These are phyloP conservation scores for Maconellicoccus hirsutus DNA, from an alignment of 1,140 invertebrate genomes.

Conservation along the genomic window DNA sequence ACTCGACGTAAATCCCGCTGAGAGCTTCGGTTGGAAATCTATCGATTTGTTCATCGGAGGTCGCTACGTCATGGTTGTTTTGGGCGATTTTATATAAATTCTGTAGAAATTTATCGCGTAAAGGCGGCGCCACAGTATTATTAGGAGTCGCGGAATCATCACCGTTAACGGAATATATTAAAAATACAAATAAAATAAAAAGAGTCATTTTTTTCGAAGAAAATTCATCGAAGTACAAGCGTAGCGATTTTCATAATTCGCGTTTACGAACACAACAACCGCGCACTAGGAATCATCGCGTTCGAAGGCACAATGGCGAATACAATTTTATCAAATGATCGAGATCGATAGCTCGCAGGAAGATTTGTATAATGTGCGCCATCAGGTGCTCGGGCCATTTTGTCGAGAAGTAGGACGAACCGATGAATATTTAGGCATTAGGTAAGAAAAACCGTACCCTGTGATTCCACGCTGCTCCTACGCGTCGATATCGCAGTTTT, in stretches of 20 bases:
- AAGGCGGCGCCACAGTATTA: neutral
- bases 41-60: neutral
- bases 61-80: neutral
- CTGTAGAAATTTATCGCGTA: neutral
- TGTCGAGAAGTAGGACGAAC: slow-evolving; percentile 13
- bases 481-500: too few relatives aligned
- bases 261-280: neutral
- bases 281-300: neutral
- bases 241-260: neutral
- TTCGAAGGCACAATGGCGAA: neutral
- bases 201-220: too few relatives aligned
- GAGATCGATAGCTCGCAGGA: neutral
- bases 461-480: neutral
- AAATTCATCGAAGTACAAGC: neutral
- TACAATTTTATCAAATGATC: slow-evolving; percentile 3
- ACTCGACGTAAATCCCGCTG: slow-evolving; percentile 30
- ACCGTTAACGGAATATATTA: too few relatives aligned
- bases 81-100: neutral
- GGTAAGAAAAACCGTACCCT: neutral
- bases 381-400: neutral
- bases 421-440: neutral
- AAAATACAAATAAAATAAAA: too few relatives aligned
- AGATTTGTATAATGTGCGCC: neutral
- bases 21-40: slow-evolving; percentile 27
- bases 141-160: too few relatives aligned